Evolutionary conservation across 2,113 vertebrate species (phyloP).

Genomic region (Vimba vimba): DNA sequence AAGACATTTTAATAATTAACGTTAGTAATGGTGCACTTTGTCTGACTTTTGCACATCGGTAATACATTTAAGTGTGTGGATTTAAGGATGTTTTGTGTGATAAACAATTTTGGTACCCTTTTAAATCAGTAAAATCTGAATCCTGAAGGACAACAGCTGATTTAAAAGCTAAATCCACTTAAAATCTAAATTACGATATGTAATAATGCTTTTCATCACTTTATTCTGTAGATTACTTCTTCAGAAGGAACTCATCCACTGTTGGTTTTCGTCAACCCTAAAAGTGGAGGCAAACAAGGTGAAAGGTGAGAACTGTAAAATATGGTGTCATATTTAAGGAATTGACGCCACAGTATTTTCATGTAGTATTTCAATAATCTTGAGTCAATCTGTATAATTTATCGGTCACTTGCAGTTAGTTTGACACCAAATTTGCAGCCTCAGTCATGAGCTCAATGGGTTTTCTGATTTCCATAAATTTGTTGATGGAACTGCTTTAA

Average conservation of each 20-base stretch:
- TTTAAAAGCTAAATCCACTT: not conserved
- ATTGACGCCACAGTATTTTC: not conserved
- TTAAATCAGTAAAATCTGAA: not conserved
- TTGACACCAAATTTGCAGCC: not conserved
- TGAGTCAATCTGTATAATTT: not conserved
- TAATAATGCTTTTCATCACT: not conserved
- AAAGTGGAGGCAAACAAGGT: slow-evolving; percentile 16
- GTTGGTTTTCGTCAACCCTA: slow-evolving; percentile 29
- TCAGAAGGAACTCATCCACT: slow-evolving; percentile 4
- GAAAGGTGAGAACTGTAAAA: not conserved
- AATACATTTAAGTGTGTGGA: not conserved
- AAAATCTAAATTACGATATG: not conserved
- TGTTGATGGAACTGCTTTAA: not conserved
- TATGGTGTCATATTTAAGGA: not conserved
- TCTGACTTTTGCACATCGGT: not conserved
- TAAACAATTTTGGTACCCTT: too few relatives aligned
- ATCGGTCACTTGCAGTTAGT: not conserved
- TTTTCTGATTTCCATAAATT: too few relatives aligned
- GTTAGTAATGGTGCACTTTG: not conserved
- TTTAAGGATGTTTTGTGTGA: not conserved
- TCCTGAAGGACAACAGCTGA: not conserved
- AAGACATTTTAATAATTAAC: not conserved
- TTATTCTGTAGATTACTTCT: not conserved
- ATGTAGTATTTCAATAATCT: not conserved
- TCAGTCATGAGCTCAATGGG: not conserved